These are phyloP conservation scores for Cetonia aurata DNA, from an alignment of 2,888 invertebrate species.

Conservation along the genomic window DNA sequence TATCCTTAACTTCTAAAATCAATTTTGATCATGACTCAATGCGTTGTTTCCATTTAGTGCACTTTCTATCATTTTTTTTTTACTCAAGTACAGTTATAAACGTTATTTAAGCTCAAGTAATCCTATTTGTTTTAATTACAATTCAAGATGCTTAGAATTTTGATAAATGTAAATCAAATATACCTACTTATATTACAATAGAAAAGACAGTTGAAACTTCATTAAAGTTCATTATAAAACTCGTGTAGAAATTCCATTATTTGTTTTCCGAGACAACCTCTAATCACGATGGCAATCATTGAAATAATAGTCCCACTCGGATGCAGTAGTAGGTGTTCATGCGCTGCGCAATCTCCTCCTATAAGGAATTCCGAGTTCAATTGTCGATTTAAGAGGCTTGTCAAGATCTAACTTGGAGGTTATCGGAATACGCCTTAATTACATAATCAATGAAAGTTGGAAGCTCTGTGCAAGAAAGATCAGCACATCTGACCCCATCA, in stretches of 20 bases:
- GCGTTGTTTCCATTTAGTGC: too few species aligned
- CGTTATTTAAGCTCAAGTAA: too few species aligned
- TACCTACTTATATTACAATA: too few species aligned
- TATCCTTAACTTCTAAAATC: too few species aligned
- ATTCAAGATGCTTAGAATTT: too few species aligned
- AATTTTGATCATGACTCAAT: too few species aligned
- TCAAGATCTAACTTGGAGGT: constrained; percentile 1
- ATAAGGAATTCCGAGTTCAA: constrained; percentile 10
- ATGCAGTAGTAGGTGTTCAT: background rate
- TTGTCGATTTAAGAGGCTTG: constrained; percentile 9
- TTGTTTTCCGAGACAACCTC: constrained; percentile 3
- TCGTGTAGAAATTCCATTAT: background rate
- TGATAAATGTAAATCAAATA: too few species aligned
- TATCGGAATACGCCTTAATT: constrained; percentile 22
- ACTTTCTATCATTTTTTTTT: too few species aligned
- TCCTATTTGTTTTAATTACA: too few species aligned
- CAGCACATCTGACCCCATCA: constrained; percentile 4
- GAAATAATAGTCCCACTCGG: background rate
- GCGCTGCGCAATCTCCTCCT: background rate
- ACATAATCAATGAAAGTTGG: constrained; percentile 19
- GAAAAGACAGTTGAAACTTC: too few species aligned
- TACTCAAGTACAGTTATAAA: too few species aligned
- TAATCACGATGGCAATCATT: constrained; percentile 9
- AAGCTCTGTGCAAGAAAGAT: constrained; percentile 2
- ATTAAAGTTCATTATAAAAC: too few species aligned